Evolutionary conservation across 2,888 invertebrate genomes (phyloP).

Genomic region (Halictus ligatus): DNA sequence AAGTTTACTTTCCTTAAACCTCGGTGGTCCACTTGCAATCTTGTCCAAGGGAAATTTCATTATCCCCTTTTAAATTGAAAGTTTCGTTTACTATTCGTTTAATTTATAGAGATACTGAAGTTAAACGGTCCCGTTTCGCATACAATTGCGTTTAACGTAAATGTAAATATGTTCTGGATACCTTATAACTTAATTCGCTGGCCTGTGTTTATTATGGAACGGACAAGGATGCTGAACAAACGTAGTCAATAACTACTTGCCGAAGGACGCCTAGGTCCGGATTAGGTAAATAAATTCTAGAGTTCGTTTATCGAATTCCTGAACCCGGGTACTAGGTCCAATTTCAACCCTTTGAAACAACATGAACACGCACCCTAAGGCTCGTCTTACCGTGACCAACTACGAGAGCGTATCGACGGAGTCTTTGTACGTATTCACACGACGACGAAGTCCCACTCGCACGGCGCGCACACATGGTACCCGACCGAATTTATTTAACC

Average conservation of each 20-base stretch:
- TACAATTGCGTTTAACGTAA: too few relatives aligned
- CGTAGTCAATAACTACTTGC: background rate
- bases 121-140: too few relatives aligned
- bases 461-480: conserved; percentile 34
- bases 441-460: background rate
- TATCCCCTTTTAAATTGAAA: too few relatives aligned
- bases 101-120: too few relatives aligned
- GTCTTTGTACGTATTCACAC: conserved; percentile 20
- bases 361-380: conserved; percentile 20
- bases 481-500: conserved; percentile 75
- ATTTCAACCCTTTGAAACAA: conserved; percentile 68
- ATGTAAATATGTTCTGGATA: background rate
- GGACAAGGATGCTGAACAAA: background rate
- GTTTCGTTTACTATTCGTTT: too few relatives aligned
- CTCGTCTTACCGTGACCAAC: conserved; percentile 52
- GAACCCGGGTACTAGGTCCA: conserved; percentile 34
- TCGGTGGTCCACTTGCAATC: too few relatives aligned
- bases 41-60: too few relatives aligned
- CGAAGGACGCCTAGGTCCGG: background rate
- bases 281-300: conserved; percentile 48
- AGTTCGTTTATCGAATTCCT: conserved; percentile 62
- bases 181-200: background rate
- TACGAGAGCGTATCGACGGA: conserved; percentile 9
- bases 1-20: too few relatives aligned
- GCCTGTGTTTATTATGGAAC: background rate